These are phyloP conservation scores for Galbula dea DNA, from an alignment of 2,113 vertebrate species.

Conservation along the genomic window DNA sequence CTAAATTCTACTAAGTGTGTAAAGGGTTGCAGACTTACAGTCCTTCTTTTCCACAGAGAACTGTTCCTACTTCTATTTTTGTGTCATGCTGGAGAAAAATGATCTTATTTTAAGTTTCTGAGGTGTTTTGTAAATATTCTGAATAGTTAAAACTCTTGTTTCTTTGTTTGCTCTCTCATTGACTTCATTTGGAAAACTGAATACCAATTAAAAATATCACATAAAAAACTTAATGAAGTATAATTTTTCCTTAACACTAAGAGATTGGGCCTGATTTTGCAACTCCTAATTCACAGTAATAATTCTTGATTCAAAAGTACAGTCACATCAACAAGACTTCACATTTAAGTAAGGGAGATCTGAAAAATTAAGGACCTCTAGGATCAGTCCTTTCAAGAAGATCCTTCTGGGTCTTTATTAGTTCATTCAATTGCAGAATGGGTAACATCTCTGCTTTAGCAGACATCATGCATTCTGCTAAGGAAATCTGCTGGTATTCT, in stretches of 20 bases:
- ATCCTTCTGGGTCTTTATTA: neutral
- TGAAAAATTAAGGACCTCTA: neutral
- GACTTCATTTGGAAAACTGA: neutral
- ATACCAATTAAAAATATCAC: neutral
- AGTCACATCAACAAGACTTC: neutral
- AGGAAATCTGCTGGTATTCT: neutral
- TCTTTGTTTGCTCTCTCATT: slow-evolving; percentile 19
- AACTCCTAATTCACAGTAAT: neutral
- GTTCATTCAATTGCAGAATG: neutral
- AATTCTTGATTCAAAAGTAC: neutral
- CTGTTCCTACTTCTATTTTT: neutral
- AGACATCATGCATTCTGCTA: neutral
- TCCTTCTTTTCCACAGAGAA: neutral
- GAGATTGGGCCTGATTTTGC: neutral
- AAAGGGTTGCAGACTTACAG: neutral
- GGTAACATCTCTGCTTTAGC: neutral
- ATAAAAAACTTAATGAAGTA: neutral
- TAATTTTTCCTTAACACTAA: neutral
- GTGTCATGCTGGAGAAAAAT: neutral
- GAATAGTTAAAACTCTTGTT: neutral
- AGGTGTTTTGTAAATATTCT: neutral
- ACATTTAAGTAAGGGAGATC: neutral
- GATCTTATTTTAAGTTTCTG: neutral
- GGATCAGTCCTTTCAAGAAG: neutral
- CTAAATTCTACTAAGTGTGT: neutral